Conservation (phyloP, 1,140 invertebrate species). For the Glossosoma conforme region DNA sequence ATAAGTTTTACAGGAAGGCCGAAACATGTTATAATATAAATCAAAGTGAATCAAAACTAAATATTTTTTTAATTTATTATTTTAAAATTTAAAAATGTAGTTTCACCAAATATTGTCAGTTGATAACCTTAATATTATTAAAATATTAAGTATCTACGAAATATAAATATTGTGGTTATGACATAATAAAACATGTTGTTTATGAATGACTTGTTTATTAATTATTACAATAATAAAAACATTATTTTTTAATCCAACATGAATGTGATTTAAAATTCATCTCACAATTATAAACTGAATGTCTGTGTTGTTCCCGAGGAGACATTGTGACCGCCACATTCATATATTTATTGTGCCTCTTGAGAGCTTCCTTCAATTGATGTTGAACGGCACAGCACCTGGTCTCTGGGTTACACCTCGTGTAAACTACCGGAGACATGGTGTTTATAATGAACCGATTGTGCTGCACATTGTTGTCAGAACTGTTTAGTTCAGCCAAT, state of each 20-base stretch:
- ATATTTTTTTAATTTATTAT: too few species aligned
- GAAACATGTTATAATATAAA: too few species aligned
- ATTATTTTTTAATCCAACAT: conserved; percentile 4
- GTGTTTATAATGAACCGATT: background rate
- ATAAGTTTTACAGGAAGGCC: too few species aligned
- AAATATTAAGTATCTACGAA: too few species aligned
- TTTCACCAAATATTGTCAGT: too few species aligned
- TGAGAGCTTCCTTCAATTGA: background rate
- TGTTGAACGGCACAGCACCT: background rate
- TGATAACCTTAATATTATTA: too few species aligned
- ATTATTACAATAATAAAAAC: too few species aligned
- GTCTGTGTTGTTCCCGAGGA: background rate
- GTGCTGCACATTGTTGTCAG: background rate
- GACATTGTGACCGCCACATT: background rate
- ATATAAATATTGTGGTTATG: too few species aligned
- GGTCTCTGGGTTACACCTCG: background rate
- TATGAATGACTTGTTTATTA: too few species aligned
- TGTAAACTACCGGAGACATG: background rate
- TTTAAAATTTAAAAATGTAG: too few species aligned
- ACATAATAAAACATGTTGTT: too few species aligned
- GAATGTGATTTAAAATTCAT: conserved; percentile 4
- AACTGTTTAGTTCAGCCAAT: background rate
- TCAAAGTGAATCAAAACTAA: too few species aligned
- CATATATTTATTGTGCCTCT: background rate
- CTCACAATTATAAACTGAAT: conserved; percentile 3